phyloP scores from a whole-genome alignment of 2,888 invertebrate genomes.

The Aphodius sticticus region DNA sequence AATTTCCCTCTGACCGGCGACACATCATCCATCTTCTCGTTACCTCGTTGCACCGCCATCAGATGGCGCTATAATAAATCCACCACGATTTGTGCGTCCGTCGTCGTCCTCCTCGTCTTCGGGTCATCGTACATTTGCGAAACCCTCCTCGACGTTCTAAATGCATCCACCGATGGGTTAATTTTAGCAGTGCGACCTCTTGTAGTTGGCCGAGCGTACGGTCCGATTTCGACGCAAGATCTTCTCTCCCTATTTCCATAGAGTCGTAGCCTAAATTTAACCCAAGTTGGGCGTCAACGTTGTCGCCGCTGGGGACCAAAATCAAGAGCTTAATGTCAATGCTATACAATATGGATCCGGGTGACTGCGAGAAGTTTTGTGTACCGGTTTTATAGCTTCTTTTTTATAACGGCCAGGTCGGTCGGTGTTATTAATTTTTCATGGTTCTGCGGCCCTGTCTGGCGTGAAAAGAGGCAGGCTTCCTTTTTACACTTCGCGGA shows the following conservation, averaged over 20 bases:
- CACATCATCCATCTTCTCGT: background rate
- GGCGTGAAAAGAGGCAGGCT: no score
- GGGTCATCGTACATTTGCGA: background rate
- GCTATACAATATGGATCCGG: conserved; percentile 10
- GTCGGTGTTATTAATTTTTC: no score
- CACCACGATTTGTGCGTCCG: background rate
- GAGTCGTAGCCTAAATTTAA: conserved; percentile 28
- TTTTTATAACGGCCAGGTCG: no score
- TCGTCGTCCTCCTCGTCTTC: background rate
- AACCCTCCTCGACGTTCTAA: background rate
- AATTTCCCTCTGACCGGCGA: background rate
- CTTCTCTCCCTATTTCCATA: conserved; percentile 20
- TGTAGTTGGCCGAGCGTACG: background rate
- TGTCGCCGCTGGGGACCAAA: conserved; percentile 13
- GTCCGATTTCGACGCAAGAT: background rate
- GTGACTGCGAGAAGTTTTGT: no score
- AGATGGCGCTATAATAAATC: background rate
- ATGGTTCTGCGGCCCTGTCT: no score
- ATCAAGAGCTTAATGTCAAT: conserved; percentile 27
- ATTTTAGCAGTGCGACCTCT: conserved; percentile 12
- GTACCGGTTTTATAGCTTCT: no score
- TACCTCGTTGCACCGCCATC: background rate
- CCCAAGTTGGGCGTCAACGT: conserved; percentile 12
- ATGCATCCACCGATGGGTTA: conserved; percentile 11
- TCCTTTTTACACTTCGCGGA: no score